Evolutionary conservation across 1,140 invertebrate species (phyloP).

Genomic region (Leptoteleia sp.): DNA sequence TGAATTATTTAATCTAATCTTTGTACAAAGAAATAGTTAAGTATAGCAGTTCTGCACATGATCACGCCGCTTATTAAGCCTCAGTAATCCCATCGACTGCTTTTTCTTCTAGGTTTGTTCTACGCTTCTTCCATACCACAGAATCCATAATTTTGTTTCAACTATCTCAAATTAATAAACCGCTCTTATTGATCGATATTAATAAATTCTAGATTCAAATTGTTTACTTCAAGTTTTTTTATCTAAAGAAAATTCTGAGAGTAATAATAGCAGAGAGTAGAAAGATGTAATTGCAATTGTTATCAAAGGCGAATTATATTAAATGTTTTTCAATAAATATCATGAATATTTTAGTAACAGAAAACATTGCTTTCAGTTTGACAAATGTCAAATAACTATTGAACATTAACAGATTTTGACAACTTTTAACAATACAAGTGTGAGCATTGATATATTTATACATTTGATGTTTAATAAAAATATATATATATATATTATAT

Average conservation of each 20-base stretch:
- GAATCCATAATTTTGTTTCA: not conserved
- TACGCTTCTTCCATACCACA: not conserved
- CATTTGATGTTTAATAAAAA: constrained; percentile 11
- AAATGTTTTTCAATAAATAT: not conserved
- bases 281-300: not conserved
- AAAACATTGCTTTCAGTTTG: constrained; percentile 10
- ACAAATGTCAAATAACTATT: constrained; percentile 17
- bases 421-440: constrained; percentile 9
- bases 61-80: not conserved
- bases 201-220: too few relatives aligned
- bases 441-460: constrained; percentile 12
- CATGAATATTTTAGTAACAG: constrained; percentile 17
- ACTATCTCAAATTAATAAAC: too few relatives aligned
- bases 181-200: too few relatives aligned
- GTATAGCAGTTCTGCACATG: constrained; percentile 4
- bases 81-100: not conserved
- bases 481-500: constrained; percentile 10
- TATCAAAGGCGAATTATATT: not conserved
- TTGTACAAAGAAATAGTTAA: constrained; percentile 15
- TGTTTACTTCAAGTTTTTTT: not conserved
- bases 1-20: constrained; percentile 8
- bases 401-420: constrained; percentile 9
- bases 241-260: not conserved
- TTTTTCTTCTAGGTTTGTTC: not conserved
- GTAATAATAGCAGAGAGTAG: not conserved